Conservation (phyloP, 2,113 vertebrate genomes). For the Calyptommatus sinebrachiatus region DNA sequence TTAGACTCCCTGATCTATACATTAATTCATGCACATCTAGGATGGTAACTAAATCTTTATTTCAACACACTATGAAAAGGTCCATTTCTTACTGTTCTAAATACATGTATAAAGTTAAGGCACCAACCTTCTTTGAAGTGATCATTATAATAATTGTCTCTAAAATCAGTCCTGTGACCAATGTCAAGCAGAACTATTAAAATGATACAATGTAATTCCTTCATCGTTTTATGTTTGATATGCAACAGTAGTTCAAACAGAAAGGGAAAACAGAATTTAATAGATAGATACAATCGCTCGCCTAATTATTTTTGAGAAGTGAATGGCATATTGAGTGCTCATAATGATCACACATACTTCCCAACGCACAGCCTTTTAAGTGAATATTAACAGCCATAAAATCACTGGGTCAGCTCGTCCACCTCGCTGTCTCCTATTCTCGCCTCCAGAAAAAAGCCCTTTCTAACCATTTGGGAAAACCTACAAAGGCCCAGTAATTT, state of each 20-base stretch:
- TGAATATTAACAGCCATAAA: slow-evolving; percentile 58
- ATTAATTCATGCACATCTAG: no score
- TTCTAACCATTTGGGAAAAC: slow-evolving; percentile 56
- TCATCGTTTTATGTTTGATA: not conserved
- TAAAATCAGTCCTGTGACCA: not conserved
- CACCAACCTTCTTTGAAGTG: not conserved
- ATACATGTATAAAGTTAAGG: not conserved
- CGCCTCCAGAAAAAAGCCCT: slow-evolving; percentile 45
- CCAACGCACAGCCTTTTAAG: slow-evolving; percentile 42
- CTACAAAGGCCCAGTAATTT: slow-evolving; percentile 65
- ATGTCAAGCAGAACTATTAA: not conserved
- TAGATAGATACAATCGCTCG: slow-evolving; percentile 20
- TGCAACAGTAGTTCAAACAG: slow-evolving; percentile 23
- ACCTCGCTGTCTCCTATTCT: slow-evolving; percentile 35
- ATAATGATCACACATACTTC: slow-evolving; percentile 36
- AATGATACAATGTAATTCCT: not conserved
- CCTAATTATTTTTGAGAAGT: slow-evolving; percentile 14
- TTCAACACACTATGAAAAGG: not conserved
- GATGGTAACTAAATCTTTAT: not conserved
- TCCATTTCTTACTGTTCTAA: not conserved
- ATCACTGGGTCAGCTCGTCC: slow-evolving; percentile 53
- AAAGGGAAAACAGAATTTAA: not conserved
- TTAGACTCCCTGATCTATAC: no score
- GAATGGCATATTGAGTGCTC: slow-evolving; percentile 40
- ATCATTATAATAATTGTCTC: not conserved